Evolutionary conservation across 2,888 invertebrate genomes (phyloP), one percentile per base, ranked within the genome.

Genomic region (Ormia ochracea): DNA sequence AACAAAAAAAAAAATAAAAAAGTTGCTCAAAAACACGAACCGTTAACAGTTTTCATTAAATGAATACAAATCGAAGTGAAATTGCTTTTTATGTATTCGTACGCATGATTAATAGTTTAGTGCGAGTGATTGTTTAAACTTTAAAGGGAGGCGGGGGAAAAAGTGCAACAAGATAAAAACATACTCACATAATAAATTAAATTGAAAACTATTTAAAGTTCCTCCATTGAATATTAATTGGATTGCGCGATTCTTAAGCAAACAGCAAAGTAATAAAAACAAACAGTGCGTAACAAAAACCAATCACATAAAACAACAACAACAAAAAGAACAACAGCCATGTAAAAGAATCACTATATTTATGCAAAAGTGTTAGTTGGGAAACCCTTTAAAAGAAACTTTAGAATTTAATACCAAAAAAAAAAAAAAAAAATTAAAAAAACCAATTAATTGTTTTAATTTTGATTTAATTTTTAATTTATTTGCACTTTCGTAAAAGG

Each of bases 41-140:
- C 28, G 36, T 38, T 26, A 38, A 68, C 17, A 68, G 56, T 31
- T 48, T 36, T 41, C 59, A 38, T 48, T 54, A 31, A 48, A 56
- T 68, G 79, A 65, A 80, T 68, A 63, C 68, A 73, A 76, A 76
- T 80, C 36, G 52, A 74, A 76, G 76, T 61, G 72, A 76, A 80
- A 80, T 66, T 72, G 45, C 59, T 45, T 41, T 23, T 48, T 76
- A 9, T n/a, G 33, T n/a, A n/a, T n/a, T n/a, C n/a, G n/a, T 12
- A 4, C n/a, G 4, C 4, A 19, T 33, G 33, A 10, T 4, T 23
- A 3, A 1, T 26, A 6, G 5, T 9, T 54, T 1, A 1, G 33
- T 23, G 43, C 26, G 19, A 43, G 14, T 31, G 19, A 31, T 2
- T 59, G 3, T 26, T 17, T n/a, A n/a, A n/a, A n/a, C n/a, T 2